Percentiles rank a stretch among this genome's conserved stretches.
phyloP scores from a whole-genome alignment of 2,888 invertebrate genomes.

The Mantis religiosa region DNA sequence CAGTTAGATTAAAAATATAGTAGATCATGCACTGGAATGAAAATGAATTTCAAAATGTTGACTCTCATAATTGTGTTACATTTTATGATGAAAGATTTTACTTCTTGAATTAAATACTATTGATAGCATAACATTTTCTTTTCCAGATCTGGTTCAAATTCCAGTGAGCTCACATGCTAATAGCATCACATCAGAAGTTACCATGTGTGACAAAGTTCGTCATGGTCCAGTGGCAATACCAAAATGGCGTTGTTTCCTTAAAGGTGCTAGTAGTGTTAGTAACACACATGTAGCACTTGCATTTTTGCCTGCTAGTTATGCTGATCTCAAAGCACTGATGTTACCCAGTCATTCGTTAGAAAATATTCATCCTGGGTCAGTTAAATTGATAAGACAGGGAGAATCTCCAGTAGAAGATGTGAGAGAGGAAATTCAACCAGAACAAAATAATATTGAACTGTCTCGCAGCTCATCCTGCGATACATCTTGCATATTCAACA shows the following conservation, averaged over 20 bases:
- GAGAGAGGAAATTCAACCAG: not conserved
- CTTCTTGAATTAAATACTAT: not conserved
- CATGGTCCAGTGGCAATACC: constrained; percentile 32
- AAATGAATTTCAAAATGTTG: no score
- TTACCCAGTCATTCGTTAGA: constrained; percentile 31
- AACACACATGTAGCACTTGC: constrained; percentile 60
- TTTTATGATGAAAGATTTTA: not conserved
- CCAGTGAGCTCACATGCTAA: not conserved
- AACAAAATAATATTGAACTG: not conserved
- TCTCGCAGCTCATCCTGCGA: constrained; percentile 27
- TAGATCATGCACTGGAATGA: no score
- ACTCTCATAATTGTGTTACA: no score
- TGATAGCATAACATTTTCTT: not conserved
- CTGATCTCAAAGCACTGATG: constrained; percentile 41
- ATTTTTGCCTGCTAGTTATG: constrained; percentile 59
- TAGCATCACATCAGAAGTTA: constrained; percentile 14
- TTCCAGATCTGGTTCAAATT: not conserved
- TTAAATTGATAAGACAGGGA: not conserved
- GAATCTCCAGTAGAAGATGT: not conserved
- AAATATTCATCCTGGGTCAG: not conserved
- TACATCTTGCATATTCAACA: constrained; percentile 1
- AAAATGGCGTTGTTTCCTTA: constrained; percentile 65
- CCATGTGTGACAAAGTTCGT: constrained; percentile 7
- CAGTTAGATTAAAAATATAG: no score
- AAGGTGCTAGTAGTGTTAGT: constrained; percentile 57